Base-by-base conservation (phyloP, 2,888 invertebrate genomes). In the Drosophila buzzatii region DNA sequence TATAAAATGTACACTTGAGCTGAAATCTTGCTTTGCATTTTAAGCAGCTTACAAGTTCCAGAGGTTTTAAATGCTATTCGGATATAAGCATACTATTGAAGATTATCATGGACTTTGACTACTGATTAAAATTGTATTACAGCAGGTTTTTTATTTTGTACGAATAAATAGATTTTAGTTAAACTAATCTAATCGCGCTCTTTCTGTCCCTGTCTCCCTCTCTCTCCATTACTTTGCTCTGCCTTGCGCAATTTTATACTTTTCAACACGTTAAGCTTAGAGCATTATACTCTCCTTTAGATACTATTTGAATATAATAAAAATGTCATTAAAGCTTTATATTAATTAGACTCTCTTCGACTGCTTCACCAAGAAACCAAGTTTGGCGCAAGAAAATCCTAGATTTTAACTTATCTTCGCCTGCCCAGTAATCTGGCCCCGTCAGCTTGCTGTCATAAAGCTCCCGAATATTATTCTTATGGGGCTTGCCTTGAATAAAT, bases 401-500 rank as follows among this genome's bases (percentile, higher is more conserved):
- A 41, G 27, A 18, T 12, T 51, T 33, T 12, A 1, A 31, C 27
- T 23, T 37, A 58, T 58, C 41, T 23, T 8, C 14, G 41, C 27
- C 39, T 49, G 41, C 33, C 10, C 41, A 55, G 41, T 37, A 44
- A 57, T 61, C 23, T n/a, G 10, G 35, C 16, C 16, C 23, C 31
- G 63, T 20, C 49, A 61, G 44, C 44, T 47, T 42, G 61, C 44
- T 67, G 45, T 67, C 72, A 59, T 58, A 66, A 65, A 39, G 41
- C 31, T 64, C 27, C 57, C 7, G 49, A 47, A 62, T 61, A 55
- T 52, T 61, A 41, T 55, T 44, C 39, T 52, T 63, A 10, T 18
- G 37, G 56, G 52, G 23, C 39, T 53, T 57, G 68, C 74, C 73
- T 67, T 55, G 47, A 60, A 70, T 45, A 60, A 77, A 74, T 52